Base-by-base conservation (phyloP, 1,140 invertebrate genomes). In the Himalopsyche phryganea region DNA sequence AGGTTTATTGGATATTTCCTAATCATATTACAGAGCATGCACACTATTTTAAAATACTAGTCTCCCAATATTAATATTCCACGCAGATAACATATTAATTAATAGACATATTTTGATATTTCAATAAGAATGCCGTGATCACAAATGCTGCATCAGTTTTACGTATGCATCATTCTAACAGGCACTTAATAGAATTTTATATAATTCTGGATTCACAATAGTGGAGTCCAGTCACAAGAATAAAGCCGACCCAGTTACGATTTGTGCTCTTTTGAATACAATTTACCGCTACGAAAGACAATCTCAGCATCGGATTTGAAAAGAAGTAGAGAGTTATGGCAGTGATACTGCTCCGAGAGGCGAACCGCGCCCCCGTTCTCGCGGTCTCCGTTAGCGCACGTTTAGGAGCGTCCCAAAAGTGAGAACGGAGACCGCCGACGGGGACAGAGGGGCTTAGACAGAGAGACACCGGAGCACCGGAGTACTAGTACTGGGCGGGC, bases 41-140 rank as follows among this genome's bases (percentile, higher is more conserved):
- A 46, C 52, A 59, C 57, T 59, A 59, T 59, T 52, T n/a, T 53
- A 51, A 51, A 48, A 59, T 53, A 40, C 57, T 59, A 59, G 19
- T 59, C 49, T 9, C 49, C 50, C 56, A 18, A 51, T 58, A 46
- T 58, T 52, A 58, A 45, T 58, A 52, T 58, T 58, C 48, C 48
- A 58, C 56, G 38, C 56, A 47, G 49, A 46, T 58, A 58, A 51
- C 41, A 58, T 51, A 58, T 50, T 58, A 51, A 58, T 46, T 44
- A 50, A 51, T 58, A 58, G 48, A 58, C 49, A 45, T 57, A 57
- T 5, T 57, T 58, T 46, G 56, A 51, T 51, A 59, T 51, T 52
- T 52, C 47, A 59, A 58, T 50, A 58, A 50, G 54, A 56, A 56
- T 49, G 54, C 54, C 54, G 7, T 50, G 32, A 50, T 36, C 35